phyloP scores from a whole-genome alignment of 2,113 vertebrate species.

The Myanophis thanlyinensis region DNA sequence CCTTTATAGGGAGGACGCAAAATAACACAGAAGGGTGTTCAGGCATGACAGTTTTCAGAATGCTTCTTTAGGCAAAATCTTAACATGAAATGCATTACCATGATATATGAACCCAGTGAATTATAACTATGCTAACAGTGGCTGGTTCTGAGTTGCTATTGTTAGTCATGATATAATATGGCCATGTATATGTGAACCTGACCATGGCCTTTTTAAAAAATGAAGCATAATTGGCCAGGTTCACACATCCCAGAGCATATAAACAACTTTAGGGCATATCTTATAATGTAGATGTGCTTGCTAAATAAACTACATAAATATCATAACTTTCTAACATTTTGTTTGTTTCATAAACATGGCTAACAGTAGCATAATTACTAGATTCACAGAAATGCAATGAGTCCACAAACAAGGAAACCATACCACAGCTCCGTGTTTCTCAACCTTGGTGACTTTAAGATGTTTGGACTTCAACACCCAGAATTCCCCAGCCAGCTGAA shows the following conservation, averaged over 20 bases:
- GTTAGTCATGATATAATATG: not conserved
- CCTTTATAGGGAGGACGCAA: not conserved
- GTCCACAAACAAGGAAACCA: not conserved
- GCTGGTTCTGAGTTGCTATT: not conserved
- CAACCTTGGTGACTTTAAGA: no score
- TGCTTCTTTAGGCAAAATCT: not conserved
- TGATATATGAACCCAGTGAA: not conserved
- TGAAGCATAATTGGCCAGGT: not conserved
- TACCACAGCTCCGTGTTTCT: not conserved
- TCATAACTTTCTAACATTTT: no score
- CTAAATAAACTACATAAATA: no score
- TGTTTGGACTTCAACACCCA: no score
- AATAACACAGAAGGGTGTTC: not conserved
- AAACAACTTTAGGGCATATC: not conserved
- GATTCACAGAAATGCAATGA: not conserved
- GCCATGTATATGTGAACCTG: not conserved
- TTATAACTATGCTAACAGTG: not conserved
- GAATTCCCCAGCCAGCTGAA: no score
- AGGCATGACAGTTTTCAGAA: not conserved
- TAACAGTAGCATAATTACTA: not conserved
- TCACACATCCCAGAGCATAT: not conserved
- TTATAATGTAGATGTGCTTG: no score
- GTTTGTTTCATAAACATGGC: not conserved
- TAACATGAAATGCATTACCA: not conserved
- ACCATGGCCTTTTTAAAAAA: not conserved